Percentiles rank a stretch among this genome's conserved stretches.
phyloP scores from a whole-genome alignment of 2,113 vertebrate species.

The Pseudolaguvia tuberculata region DNA sequence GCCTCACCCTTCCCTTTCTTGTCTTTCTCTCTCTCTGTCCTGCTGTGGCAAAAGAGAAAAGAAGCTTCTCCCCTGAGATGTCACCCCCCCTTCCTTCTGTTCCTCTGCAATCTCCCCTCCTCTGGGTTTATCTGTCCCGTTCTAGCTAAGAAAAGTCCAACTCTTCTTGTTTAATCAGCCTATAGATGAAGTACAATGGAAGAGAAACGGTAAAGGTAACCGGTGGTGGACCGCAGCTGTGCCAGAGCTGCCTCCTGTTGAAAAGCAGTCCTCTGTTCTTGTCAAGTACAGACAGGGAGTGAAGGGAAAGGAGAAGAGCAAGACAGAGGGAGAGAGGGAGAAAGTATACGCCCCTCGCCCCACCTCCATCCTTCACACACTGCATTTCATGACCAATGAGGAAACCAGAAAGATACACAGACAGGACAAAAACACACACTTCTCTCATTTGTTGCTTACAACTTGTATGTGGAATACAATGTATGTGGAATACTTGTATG shows the following conservation, averaged over 20 bases:
- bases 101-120: slow-evolving; percentile 54
- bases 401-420: slow-evolving; percentile 19
- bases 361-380: slow-evolving; percentile 54
- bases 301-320: slow-evolving; percentile 33
- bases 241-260: slow-evolving; percentile 52
- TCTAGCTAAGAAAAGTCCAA: slow-evolving; percentile 24
- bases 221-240: slow-evolving; percentile 34
- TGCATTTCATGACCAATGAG: slow-evolving; percentile 38
- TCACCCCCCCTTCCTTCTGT: slow-evolving; percentile 51
- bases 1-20: slow-evolving; percentile 20
- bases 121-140: slow-evolving; percentile 64
- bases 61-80: slow-evolving; percentile 55
- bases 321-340: slow-evolving; percentile 39
- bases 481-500: too few relatives aligned
- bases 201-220: slow-evolving; percentile 19
- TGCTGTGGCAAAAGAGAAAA: slow-evolving; percentile 46
- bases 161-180: slow-evolving; percentile 38
- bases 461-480: neutral
- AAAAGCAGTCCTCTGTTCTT: slow-evolving; percentile 69
- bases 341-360: slow-evolving; percentile 53
- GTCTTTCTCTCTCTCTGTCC: slow-evolving; percentile 31
- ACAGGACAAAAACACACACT: slow-evolving; percentile 24
- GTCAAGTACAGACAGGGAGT: slow-evolving; percentile 65
- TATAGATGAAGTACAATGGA: neutral
- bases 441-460: slow-evolving; percentile 22